Evolutionary conservation across 2,888 invertebrate species (phyloP).

Genomic region (Clistopyga incitator): DNA sequence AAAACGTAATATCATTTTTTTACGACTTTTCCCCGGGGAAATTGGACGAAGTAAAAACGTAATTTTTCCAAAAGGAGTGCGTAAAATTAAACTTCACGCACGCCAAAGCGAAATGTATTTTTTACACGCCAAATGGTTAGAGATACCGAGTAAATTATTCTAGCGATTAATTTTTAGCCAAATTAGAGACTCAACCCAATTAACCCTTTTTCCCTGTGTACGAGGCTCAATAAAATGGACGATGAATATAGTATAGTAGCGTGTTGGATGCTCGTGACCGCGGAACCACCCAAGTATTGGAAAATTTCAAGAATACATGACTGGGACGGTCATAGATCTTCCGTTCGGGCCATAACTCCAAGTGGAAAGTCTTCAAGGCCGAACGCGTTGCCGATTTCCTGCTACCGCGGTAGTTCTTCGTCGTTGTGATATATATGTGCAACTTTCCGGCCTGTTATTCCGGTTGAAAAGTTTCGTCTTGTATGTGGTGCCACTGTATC

Average conservation of each 20-base stretch:
- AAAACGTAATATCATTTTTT: too few relatives aligned
- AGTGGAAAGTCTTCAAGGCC: constrained; percentile 25
- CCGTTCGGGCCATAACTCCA: constrained; percentile 17
- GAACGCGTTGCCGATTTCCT: constrained; percentile 38
- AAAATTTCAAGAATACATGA: constrained; percentile 43
- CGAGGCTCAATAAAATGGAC: not conserved
- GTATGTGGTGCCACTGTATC: constrained; percentile 1
- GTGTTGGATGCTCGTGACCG: not conserved
- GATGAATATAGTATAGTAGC: constrained; percentile 8
- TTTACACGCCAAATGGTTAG: too few relatives aligned
- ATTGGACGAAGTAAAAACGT: too few relatives aligned
- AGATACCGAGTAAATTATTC: too few relatives aligned
- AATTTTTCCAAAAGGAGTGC: too few relatives aligned
- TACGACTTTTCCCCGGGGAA: too few relatives aligned
- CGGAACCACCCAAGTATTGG: constrained; percentile 20
- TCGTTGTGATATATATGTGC: not conserved
- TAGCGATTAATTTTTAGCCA: too few relatives aligned
- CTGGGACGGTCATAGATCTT: constrained; percentile 57
- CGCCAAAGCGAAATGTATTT: too few relatives aligned
- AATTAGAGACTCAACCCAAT: too few relatives aligned
- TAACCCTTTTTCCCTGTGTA: not conserved
- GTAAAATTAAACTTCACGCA: too few relatives aligned
- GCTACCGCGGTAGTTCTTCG: not conserved
- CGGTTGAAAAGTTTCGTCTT: constrained; percentile 5
- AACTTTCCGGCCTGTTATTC: not conserved